A percentile compares a stretch with the other conserved stretches of the same genome.
Conservation (phyloP, 2,888 invertebrate species). For the Sepiola atlantica region DNA sequence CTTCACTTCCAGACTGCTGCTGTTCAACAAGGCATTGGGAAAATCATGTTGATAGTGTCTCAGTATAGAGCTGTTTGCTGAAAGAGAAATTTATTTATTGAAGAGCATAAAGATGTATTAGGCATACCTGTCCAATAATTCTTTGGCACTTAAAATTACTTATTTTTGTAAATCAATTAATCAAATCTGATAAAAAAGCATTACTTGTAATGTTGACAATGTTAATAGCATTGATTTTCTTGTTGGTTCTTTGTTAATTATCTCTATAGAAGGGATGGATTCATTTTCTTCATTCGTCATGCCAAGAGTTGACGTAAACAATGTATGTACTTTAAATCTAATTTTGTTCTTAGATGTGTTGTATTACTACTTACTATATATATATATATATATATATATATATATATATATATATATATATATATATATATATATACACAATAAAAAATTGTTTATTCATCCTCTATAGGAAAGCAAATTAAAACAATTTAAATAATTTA, state of each 20-base stretch:
- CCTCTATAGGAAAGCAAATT: too few relatives aligned
- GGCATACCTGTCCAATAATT: background rate
- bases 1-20: constrained; percentile 55
- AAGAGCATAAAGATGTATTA: background rate
- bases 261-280: background rate
- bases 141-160: background rate
- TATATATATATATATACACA: too few relatives aligned
- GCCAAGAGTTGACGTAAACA: too few relatives aligned
- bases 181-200: background rate
- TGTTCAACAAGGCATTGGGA: constrained; percentile 53
- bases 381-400: too few relatives aligned
- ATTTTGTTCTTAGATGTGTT: too few relatives aligned
- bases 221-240: background rate
- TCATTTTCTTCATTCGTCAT: background rate
- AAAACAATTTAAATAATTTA: too few relatives aligned
- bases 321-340: too few relatives aligned
- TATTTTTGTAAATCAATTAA: background rate
- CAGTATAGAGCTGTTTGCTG: constrained; percentile 70
- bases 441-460: too few relatives aligned
- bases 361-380: too few relatives aligned
- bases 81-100: constrained; percentile 47
- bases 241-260: background rate
- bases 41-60: constrained; percentile 60
- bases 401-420: too few relatives aligned
- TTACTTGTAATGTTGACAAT: background rate